Percentiles rank a stretch among this genome's conserved stretches.
Evolutionary conservation across 2,888 invertebrate species (phyloP).

Genomic region (Tenthredo scrophulariae): DNA sequence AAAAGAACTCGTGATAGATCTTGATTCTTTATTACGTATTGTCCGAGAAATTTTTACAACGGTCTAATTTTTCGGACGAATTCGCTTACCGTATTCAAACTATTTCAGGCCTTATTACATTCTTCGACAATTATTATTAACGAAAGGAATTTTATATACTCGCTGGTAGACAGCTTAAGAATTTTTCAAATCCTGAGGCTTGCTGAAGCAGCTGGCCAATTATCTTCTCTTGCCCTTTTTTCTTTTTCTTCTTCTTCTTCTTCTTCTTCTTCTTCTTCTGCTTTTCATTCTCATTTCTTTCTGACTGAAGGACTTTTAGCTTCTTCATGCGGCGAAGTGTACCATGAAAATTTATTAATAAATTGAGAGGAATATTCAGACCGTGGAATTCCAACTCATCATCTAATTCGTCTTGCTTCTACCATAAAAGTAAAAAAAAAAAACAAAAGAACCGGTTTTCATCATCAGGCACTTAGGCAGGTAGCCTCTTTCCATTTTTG

Average conservation of each 20-base stretch:
- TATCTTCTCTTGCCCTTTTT: background rate
- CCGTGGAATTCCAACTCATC: background rate
- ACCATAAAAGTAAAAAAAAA: background rate
- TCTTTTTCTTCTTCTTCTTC: background rate
- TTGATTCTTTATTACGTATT: background rate
- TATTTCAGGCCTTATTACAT: background rate
- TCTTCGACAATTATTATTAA: background rate
- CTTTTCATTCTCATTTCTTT: background rate
- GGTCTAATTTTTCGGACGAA: background rate
- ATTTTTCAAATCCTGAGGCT: background rate
- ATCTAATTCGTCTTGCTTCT: background rate
- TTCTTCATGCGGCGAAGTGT: background rate
- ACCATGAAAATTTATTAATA: background rate
- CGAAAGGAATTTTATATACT: background rate
- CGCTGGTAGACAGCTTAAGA: background rate
- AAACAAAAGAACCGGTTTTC: too few species aligned
- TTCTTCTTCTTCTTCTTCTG: background rate
- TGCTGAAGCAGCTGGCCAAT: background rate
- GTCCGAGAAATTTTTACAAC: background rate
- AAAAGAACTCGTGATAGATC: background rate
- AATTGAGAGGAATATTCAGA: background rate
- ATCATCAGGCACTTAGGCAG: too few species aligned
- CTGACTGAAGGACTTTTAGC: background rate
- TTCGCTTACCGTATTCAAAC: background rate
- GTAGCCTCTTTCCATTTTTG: background rate